Evolutionary conservation across 2,888 invertebrate species (phyloP), one percentile per base, ranked within the genome.

Genomic region (Drosophila kuntzei): DNA sequence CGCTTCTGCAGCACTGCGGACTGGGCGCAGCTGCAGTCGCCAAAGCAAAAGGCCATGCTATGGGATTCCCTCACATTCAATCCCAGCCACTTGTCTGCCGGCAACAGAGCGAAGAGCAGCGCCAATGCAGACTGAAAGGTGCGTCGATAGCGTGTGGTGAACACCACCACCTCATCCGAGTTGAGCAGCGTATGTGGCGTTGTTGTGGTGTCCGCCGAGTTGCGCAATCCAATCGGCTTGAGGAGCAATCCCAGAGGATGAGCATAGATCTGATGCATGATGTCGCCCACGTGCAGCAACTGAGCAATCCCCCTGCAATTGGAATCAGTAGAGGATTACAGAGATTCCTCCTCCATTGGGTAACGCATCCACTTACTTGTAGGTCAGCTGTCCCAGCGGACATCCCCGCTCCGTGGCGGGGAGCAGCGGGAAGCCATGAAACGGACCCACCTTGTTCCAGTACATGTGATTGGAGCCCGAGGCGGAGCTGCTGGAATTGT

Each of bases 81-180:
- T 60, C 95, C 95, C 8, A 94, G 92, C 83, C 95, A 93, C 51
- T 95, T 93, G 61, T 96, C 95, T 2, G 93, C 92, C 3, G 95
- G 95, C 36, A 97, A 92, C 71, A 97, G 94, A 0, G 95, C 94
- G 89, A 95, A 96, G 3, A 97, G 91, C 77, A 97, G 94, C 0
- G 97, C 97, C 78, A 97, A 93, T 0, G 97, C 96, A 80, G 98
- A 98, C 92, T 98, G 98, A 89, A 97, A 97, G 16, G 98, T 98
- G 83, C 99, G 94, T 1, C 97, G 93, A 91, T 97, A 98, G 41
- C 96, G 94, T 0, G 98, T 98, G 79, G 97, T 96, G 90, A 95
- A 96, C 5, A 96, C 94, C 12, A 95, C 90, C 32, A 96, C 93
- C 71, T 95, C 95, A 3, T 95, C 94, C 0, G 92, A 91, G 91